Evolutionary conservation across 2,797 vertebrate genomes (phyloP).

Genomic region (Catharus ustulatus): DNA sequence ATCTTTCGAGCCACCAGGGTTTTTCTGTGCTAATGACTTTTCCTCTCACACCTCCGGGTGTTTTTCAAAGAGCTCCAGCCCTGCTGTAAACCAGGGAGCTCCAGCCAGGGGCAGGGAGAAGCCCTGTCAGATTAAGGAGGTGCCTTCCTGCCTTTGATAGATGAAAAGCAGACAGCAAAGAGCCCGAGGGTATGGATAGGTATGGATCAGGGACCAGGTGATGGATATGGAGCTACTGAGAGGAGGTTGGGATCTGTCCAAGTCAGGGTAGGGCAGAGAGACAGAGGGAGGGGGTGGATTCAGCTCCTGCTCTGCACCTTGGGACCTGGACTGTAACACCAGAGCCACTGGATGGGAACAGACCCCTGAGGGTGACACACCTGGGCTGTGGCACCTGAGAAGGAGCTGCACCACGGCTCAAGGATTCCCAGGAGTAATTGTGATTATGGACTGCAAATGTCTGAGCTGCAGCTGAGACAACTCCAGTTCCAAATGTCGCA

Average conservation of each 20-base stretch:
- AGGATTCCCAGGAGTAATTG: background rate
- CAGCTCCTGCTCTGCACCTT: background rate
- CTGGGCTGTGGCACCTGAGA: background rate
- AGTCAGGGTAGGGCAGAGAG: background rate
- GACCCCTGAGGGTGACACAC: background rate
- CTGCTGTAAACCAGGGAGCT: background rate
- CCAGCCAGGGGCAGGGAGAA: background rate
- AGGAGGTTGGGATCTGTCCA: background rate
- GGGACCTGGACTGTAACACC: background rate
- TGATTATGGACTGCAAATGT: background rate
- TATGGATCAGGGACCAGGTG: background rate
- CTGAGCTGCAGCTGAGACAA: background rate
- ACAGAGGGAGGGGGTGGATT: background rate
- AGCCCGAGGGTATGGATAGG: background rate
- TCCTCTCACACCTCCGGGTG: background rate
- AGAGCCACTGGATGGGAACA: background rate
- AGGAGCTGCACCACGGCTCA: background rate
- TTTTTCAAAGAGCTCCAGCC: background rate
- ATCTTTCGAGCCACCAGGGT: background rate
- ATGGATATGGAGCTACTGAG: background rate
- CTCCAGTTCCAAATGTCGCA: background rate
- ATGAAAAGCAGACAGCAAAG: background rate
- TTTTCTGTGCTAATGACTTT: slow-evolving; percentile 35
- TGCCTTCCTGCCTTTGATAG: background rate
- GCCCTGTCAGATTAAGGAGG: background rate